Percentiles rank a stretch among this genome's conserved stretches.
These are phyloP conservation scores for Andinoacara biseriatus DNA, from an alignment of 2,113 vertebrate genomes.

Conservation along the genomic window DNA sequence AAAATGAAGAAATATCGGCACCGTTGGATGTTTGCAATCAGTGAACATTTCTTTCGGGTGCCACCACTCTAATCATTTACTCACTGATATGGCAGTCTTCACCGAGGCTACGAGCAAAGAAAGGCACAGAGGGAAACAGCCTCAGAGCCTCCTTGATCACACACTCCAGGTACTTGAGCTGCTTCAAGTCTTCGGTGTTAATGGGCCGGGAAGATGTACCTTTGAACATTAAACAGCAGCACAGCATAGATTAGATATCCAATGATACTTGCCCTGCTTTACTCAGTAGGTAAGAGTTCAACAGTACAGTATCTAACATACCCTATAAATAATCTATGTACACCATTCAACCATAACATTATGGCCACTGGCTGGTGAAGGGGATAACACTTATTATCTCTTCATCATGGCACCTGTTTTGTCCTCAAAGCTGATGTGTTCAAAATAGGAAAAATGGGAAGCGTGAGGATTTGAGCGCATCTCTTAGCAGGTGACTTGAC, in stretches of 20 bases:
- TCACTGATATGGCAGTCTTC: slow-evolving; percentile 88
- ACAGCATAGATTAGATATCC: not conserved
- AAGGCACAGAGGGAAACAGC: slow-evolving; percentile 91
- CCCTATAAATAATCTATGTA: not conserved
- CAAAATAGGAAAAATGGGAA: too few relatives aligned
- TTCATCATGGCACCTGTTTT: too few relatives aligned
- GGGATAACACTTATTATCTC: too few relatives aligned
- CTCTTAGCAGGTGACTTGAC: too few relatives aligned
- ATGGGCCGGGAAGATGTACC: slow-evolving; percentile 80
- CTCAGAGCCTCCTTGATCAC: slow-evolving; percentile 93
- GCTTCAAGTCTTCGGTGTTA: slow-evolving; percentile 87
- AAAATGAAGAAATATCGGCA: not conserved
- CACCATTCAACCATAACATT: too few relatives aligned
- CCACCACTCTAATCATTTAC: slow-evolving; percentile 49
- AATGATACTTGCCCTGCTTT: not conserved
- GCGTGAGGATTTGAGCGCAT: too few relatives aligned
- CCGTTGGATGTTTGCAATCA: not conserved
- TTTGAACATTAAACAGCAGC: slow-evolving; percentile 56
- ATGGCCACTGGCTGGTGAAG: too few relatives aligned
- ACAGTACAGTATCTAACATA: not conserved
- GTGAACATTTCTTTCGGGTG: slow-evolving; percentile 21
- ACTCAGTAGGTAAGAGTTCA: not conserved
- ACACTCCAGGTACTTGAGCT: slow-evolving; percentile 91
- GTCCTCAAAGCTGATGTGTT: too few relatives aligned
- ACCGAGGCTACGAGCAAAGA: slow-evolving; percentile 86